Evolutionary conservation across 1,140 invertebrate species (phyloP), one percentile per base, ranked within the genome.

Genomic region (Orussus abietinus): DNA sequence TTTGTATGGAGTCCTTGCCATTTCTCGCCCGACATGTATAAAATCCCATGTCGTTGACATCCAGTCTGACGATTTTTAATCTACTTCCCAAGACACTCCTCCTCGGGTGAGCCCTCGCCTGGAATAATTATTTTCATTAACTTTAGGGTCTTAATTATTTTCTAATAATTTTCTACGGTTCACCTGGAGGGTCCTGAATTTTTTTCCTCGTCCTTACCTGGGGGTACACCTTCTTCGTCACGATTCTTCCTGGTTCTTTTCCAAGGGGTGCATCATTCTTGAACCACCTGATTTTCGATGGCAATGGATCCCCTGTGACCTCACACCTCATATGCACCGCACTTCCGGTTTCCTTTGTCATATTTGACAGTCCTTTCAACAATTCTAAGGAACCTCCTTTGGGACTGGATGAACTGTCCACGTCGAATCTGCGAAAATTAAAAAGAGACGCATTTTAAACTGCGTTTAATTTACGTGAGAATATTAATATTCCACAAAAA

Each of bases 21-120:
- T 83, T 85, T 22, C 57, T 64, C 1, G 78, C 83, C 40, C 79
- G 75, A 64, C 85, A 88, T n/a, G 75, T 76, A 57, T 87, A 86
- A 64, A 77, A 83, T 12, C 83, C 85, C 21, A 75, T 76, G 61
- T 88, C 86, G 40, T 80, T 77, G 10, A 77, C 72, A 44, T 84
- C 80, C 26, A 85, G 52, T 35, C 79, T 73, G 21, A 59, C 66
- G 41, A 89, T 83, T 32, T 77, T 73, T 13, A 88, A 64, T 14
- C 58, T 55, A 38, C 57, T 62, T 10, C 59, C 54, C 11, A 53
- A 56, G 29, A 57, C 36, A 18, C 64, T 64, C 13, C 58, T 59
- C 6, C 53, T 59, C 1, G 51, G 49, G 29, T 59, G 57, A 10
- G 56, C 18, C 6, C 42, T 39, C 40, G 62, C 62, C 49, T 65